phyloP scores from a whole-genome alignment of 2,888 invertebrate genomes.

The Drosophila aldrichi region DNA sequence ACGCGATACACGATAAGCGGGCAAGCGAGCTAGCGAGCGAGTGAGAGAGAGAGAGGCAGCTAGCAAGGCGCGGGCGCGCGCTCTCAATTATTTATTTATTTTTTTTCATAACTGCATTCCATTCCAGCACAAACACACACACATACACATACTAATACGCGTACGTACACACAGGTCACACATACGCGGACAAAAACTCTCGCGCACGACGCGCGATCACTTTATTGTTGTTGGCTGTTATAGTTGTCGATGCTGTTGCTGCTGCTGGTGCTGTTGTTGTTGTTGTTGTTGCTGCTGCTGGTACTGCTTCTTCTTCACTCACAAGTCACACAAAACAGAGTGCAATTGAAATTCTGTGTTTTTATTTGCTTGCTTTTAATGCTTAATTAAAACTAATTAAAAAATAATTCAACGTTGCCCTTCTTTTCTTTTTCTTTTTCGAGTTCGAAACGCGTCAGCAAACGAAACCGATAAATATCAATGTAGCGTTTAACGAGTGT shows the following conservation, averaged over 20 bases:
- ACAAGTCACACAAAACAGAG: constrained; percentile 55
- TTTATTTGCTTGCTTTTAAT: constrained; percentile 39
- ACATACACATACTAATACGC: constrained; percentile 22
- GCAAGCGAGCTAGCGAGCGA: constrained; percentile 23
- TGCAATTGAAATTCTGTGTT: constrained; percentile 57
- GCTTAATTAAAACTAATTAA: constrained; percentile 73
- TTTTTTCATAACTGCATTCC: constrained; percentile 83
- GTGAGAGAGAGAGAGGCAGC: constrained; percentile 37
- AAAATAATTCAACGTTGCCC: constrained; percentile 39
- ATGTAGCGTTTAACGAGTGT: constrained; percentile 14
- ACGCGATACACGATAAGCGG: constrained; percentile 39
- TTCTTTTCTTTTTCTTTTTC: not conserved
- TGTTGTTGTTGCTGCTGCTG: constrained; percentile 8
- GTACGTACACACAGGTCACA: constrained; percentile 32
- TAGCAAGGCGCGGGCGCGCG: constrained; percentile 68
- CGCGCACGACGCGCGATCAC: constrained; percentile 65
- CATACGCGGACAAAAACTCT: constrained; percentile 42
- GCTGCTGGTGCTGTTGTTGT: constrained; percentile 24
- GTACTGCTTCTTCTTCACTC: constrained; percentile 43
- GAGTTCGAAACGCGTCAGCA: constrained; percentile 15
- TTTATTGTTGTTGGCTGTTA: constrained; percentile 48
- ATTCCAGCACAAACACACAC: constrained; percentile 75
- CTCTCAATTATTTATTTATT: constrained; percentile 79
- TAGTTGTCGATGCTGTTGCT: constrained; percentile 42
- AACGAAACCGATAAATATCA: constrained; percentile 23